These are phyloP conservation scores for Phaetusa simplex DNA, from an alignment of 2,113 vertebrate species.

Conservation along the genomic window DNA sequence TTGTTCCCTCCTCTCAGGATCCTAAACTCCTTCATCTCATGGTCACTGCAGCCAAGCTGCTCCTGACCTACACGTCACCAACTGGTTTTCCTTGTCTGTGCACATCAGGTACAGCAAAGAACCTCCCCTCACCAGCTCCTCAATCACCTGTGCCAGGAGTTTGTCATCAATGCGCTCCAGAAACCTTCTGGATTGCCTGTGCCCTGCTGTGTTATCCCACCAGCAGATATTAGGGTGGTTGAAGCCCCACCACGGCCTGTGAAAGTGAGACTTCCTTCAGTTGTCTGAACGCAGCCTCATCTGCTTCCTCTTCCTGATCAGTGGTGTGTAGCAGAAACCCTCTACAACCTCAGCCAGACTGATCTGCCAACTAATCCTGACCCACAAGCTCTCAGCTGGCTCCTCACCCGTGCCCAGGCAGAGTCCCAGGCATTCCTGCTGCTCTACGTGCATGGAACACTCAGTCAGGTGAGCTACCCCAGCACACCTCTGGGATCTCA, in stretches of 20 bases:
- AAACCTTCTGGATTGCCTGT: not conserved
- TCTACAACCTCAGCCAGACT: not conserved
- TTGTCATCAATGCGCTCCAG: not conserved
- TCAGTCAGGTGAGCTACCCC: not conserved
- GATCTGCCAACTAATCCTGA: not conserved
- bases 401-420: not conserved
- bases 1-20: not conserved
- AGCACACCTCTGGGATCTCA: not conserved
- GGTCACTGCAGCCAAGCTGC: not conserved
- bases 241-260: not conserved
- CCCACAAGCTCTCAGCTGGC: not conserved
- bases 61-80: not conserved
- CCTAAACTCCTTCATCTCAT: not conserved
- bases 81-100: not conserved
- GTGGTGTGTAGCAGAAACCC: not conserved
- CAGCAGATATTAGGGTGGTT: not conserved
- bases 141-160: not conserved
- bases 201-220: not conserved
- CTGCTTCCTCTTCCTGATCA: not conserved
- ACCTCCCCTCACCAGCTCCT: not conserved
- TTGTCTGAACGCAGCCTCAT: not conserved
- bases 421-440: not conserved
- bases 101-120: not conserved
- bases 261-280: not conserved
- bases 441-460: not conserved